A percentile compares a stretch with the other conserved stretches of the same genome.
Conservation (phyloP, 2,888 invertebrate genomes). For the Gortyna flavago region DNA sequence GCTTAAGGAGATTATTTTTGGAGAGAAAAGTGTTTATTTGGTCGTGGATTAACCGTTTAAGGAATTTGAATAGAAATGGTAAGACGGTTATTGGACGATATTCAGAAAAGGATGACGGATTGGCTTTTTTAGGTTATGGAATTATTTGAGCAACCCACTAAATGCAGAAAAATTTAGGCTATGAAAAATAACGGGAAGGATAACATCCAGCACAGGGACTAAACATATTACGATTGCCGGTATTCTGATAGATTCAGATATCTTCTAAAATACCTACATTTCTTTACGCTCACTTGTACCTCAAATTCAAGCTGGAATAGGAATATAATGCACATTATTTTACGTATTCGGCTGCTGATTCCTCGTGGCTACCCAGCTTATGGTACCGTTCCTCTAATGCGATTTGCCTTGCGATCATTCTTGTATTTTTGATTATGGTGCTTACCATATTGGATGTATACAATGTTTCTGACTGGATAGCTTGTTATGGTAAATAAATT, state of each 20-base stretch:
- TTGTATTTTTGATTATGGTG: conserved; percentile 50
- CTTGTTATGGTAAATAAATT: conserved; percentile 31
- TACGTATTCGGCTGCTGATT: conserved; percentile 60
- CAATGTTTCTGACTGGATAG: conserved; percentile 1
- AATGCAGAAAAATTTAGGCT: too few species aligned
- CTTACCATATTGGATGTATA: conserved; percentile 19
- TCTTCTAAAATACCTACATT: background rate
- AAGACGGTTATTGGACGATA: too few species aligned
- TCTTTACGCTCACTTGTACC: conserved; percentile 27
- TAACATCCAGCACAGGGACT: too few species aligned
- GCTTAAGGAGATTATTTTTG: too few species aligned
- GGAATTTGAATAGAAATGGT: too few species aligned
- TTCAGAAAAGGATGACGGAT: too few species aligned
- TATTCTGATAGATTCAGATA: background rate
- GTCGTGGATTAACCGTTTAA: too few species aligned
- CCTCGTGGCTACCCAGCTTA: conserved; percentile 37
- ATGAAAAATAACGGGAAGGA: too few species aligned
- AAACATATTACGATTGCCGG: too few species aligned
- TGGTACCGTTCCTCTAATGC: conserved; percentile 51
- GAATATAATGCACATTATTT: conserved; percentile 64
- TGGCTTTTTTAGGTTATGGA: too few species aligned
- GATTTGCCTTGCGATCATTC: conserved; percentile 49
- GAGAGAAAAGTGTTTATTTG: too few species aligned
- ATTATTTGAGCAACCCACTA: too few species aligned
- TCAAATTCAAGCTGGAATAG: conserved; percentile 41